Conservation (phyloP, 2,113 vertebrate species). For the Aplodontia rufa region DNA sequence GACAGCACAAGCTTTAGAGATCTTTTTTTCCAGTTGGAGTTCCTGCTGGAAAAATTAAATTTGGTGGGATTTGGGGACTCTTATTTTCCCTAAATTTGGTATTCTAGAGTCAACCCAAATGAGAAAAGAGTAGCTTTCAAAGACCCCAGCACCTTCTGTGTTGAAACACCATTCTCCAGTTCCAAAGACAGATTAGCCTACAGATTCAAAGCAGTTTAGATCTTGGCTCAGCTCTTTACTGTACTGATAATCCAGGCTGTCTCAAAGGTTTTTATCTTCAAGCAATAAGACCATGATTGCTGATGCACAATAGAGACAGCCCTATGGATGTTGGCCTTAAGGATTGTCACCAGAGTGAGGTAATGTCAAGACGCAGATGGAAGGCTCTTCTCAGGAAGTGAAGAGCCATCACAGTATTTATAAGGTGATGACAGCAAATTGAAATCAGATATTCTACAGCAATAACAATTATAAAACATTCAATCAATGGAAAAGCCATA, state of each 20-base stretch:
- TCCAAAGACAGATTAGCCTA: neutral
- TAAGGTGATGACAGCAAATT: neutral
- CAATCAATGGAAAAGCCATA: neutral
- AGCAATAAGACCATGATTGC: too few relatives aligned
- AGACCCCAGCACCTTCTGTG: neutral
- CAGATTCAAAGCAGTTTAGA: neutral
- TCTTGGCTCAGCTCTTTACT: neutral
- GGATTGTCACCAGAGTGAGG: neutral
- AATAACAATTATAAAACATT: neutral
- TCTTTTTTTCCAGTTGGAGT: neutral
- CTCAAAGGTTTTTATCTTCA: neutral
- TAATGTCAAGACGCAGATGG: neutral
- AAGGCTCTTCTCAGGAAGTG: neutral
- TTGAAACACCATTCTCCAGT: neutral
- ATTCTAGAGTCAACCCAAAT: conserved; percentile 44
- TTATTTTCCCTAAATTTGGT: conserved; percentile 53
- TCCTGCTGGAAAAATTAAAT: conserved; percentile 31
- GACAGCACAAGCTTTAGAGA: neutral
- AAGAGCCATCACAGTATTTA: neutral
- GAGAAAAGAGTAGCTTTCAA: neutral
- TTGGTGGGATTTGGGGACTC: neutral
- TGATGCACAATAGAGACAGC: neutral
- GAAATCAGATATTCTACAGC: neutral
- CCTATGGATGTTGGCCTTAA: neutral
- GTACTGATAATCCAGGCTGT: neutral